Evolutionary conservation across 2,888 invertebrate species (phyloP).

Genomic region (Heliconius ethilla): DNA sequence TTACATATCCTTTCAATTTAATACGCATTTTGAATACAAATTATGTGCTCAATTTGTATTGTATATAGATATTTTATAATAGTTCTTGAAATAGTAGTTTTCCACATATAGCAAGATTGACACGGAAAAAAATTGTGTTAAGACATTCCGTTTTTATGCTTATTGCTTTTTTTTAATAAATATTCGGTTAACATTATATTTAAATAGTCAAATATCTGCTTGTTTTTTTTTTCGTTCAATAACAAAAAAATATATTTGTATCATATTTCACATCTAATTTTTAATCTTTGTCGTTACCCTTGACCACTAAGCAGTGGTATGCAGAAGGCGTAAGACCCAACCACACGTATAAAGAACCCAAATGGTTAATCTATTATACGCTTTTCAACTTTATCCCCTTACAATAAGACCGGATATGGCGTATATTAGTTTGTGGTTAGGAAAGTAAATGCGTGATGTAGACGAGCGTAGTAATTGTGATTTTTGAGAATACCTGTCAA

Average conservation of each 20-base stretch:
- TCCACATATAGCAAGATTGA: not conserved
- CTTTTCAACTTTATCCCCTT: conserved; percentile 26
- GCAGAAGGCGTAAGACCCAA: conserved; percentile 33
- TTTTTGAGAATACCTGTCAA: conserved; percentile 1
- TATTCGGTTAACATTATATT: not conserved
- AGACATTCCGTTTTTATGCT: not conserved
- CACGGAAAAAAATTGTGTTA: not conserved
- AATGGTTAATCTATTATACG: not conserved
- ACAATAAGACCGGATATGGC: conserved; percentile 17
- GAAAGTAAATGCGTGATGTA: not conserved
- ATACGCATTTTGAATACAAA: conserved; percentile 24
- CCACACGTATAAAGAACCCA: conserved; percentile 31
- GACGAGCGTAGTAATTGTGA: conserved; percentile 1
- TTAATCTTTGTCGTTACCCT: conserved; percentile 33
- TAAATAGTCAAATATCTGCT: not conserved
- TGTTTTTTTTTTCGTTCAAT: not conserved
- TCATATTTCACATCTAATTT: conserved; percentile 15
- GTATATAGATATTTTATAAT: not conserved
- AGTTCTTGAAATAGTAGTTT: not conserved
- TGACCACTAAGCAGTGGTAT: conserved; percentile 37
- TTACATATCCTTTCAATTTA: conserved; percentile 32
- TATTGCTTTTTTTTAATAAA: too few relatives aligned
- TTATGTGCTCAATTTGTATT: not conserved
- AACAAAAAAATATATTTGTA: too few relatives aligned
- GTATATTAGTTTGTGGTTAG: not conserved